Base-by-base conservation (phyloP, 1,140 invertebrate species). In the Monochamus saltuarius region DNA sequence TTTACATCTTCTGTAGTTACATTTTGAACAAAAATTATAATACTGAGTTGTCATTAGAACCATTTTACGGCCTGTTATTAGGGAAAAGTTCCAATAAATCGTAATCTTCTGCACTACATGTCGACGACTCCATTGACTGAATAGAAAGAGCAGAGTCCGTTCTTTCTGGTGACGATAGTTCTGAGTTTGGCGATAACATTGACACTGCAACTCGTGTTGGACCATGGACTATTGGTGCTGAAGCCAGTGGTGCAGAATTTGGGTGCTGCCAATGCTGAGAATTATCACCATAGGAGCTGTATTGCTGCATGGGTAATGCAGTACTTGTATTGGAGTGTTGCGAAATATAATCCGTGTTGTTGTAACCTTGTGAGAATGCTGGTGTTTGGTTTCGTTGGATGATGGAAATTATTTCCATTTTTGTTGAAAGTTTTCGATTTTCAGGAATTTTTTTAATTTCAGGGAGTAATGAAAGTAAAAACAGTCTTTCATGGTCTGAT, bases 231-330 rank as follows among this genome's bases (percentile, higher is more conserved):
- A 37, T 37, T 58, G n/a, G n/a, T n/a, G n/a, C n/a, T n/a, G 34
- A 22, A 58, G 22, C 46, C 16, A 55, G 35, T 58, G 40, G 14
- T 22, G 40, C 42, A 57, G 56, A 16, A 11, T 37, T 52, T 17
- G 14, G 82, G 82, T 78, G 81, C 82, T 80, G 81, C 78, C 75
- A 76, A 76, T 75, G 75, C 75, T 75, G 77, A 76, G 75, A 75
- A 74, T 69, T 77, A 79, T 79, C 75, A 79, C 74, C 78, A 80
- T 82, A 70, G 81, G 80, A n/a, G n/a, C n/a, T n/a, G n/a, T 77
- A 81, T 81, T 29, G 22, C 22, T 2, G 22, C 6, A 29, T 29
- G 22, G 22, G 22, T 29, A 29, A 6, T 29, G 22, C 2, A 29
- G 22, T 29, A 29, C 6, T 29, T 29, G 6, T 6, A 29, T 29